Base-by-base conservation (phyloP, 2,113 vertebrate species). In the Falco punctatus region DNA sequence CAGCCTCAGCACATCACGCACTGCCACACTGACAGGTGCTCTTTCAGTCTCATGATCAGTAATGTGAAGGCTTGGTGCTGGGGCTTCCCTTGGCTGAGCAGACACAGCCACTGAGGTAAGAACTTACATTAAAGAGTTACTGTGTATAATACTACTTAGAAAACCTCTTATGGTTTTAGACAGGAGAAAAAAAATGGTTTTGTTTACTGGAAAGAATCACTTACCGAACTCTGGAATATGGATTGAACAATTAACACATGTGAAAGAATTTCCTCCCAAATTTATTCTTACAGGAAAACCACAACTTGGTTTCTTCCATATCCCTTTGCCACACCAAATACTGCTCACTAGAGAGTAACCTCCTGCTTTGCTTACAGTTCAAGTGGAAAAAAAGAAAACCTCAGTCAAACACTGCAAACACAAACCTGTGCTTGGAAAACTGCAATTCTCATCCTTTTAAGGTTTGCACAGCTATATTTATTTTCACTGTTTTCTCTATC, bases 41-140 rank as follows among this genome's bases (percentile, higher is more conserved):
- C 33, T 40, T 57, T 48, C 67, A 59, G 30, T 5, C 51, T 24
- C 30, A 0, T 10, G 19, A 6, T 18, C 24, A 13, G 78, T 23
- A 35, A 7, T 3, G 4, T 6, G 46, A 73, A 21, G 5, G 9
- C 4, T 17, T 57, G 54, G 3, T 16, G 24, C 3, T 4, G 1
- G 21, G 32, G 52, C 21, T 77, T 30, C 52, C 42, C 75, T 44
- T 22, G 40, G 73, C 32, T 3, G 1, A 21, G 67, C n/a, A 58
- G 54, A n/a, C n/a, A 54, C 30, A 46, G 44, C 13, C 80, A 26
- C 78, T 8, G 73, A 30, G 12, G 24, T 11, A 51, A 30, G 48
- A 62, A 54, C 6, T 40, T 26, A 9, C 4, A 22, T 19, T 46
- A 27, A 61, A 71, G 22, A 52, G 10, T 26, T 28, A 28, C 1